These are phyloP conservation scores for Helicoverpa armigera DNA, from an alignment of 1,140 invertebrate genomes.

Conservation along the genomic window DNA sequence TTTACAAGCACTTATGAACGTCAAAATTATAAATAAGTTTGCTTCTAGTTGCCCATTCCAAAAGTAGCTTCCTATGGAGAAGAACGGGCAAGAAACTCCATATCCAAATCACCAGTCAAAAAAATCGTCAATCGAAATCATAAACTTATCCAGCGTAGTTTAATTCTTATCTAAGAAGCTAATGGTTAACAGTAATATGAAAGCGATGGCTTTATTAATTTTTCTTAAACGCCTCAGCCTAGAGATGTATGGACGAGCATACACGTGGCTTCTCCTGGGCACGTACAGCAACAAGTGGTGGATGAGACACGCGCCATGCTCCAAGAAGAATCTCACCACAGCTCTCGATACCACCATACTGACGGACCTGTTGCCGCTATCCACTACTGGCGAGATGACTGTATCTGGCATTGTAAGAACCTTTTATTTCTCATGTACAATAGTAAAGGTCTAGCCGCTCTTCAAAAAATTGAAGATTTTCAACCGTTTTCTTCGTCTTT, in stretches of 20 bases:
- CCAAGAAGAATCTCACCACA: slow-evolving; percentile 90
- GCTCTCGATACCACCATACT: slow-evolving; percentile 97
- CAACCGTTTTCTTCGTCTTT: neutral
- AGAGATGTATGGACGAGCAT: slow-evolving; percentile 96
- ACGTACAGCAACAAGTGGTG: slow-evolving; percentile 94
- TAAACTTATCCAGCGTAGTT: too few species aligned
- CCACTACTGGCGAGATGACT: slow-evolving; percentile 91
- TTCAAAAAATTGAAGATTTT: neutral
- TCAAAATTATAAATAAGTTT: too few species aligned
- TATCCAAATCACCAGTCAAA: too few species aligned
- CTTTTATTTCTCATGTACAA: neutral
- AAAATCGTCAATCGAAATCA: too few species aligned
- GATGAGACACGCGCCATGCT: slow-evolving; percentile 90
- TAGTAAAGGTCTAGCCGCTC: neutral
- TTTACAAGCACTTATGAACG: too few species aligned
- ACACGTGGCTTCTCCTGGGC: slow-evolving; percentile 99
- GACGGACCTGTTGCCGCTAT: slow-evolving; percentile 89
- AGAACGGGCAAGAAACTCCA: too few species aligned
- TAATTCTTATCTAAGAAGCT: too few species aligned
- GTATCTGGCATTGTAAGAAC: slow-evolving; percentile 95
- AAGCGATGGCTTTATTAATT: neutral
- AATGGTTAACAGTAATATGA: too few species aligned
- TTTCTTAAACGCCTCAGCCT: slow-evolving; percentile 81
- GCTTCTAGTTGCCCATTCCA: too few species aligned
- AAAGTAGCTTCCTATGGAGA: too few species aligned